Evolutionary conservation across 2,113 vertebrate genomes (phyloP).

Genomic region (Mesembrinibis cayennensis): DNA sequence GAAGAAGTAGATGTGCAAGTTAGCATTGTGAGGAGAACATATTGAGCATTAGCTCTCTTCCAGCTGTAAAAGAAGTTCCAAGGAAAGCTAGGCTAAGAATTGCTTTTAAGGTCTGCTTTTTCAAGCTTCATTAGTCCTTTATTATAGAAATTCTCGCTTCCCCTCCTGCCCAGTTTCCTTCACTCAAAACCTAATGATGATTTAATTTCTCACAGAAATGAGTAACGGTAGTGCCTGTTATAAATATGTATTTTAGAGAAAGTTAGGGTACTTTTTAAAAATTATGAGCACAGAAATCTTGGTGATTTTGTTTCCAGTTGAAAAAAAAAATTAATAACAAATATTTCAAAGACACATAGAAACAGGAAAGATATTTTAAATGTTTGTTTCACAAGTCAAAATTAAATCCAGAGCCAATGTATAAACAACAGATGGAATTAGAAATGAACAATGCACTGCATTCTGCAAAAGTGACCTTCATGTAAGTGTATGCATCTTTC

Average conservation of each 20-base stretch:
- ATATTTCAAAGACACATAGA: background rate
- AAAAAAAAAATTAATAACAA: background rate
- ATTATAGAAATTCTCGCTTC: background rate
- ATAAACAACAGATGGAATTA: background rate
- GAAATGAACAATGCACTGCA: background rate
- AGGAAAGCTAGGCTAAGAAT: background rate
- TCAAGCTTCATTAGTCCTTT: background rate
- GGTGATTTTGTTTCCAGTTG: background rate
- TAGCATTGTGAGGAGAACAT: background rate
- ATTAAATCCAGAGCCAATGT: background rate
- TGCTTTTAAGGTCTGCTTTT: background rate
- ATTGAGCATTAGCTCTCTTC: background rate
- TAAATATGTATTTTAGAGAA: background rate
- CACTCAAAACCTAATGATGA: background rate
- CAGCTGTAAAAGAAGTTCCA: background rate
- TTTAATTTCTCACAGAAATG: background rate
- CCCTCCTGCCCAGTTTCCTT: background rate
- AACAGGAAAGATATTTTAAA: background rate
- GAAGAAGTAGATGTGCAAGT: background rate
- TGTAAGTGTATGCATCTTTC: background rate
- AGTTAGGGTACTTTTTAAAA: background rate
- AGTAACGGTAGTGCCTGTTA: background rate
- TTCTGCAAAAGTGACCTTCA: background rate
- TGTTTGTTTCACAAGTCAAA: background rate
- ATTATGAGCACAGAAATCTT: background rate